These are phyloP conservation scores for Aldrovandia affinis DNA, from an alignment of 2,797 vertebrate genomes.

Conservation along the genomic window DNA sequence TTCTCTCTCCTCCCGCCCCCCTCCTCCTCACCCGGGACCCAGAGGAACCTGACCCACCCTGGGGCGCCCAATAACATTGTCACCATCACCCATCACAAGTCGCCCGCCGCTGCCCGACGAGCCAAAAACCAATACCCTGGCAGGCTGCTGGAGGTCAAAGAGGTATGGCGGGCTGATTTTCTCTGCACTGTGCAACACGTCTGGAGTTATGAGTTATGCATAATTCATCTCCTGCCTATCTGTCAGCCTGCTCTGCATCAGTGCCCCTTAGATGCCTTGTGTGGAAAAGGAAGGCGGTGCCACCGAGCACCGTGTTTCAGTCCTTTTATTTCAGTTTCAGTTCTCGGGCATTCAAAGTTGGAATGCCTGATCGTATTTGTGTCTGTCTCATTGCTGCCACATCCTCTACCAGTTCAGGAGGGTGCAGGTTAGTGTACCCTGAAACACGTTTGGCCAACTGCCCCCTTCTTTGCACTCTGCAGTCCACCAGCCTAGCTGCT, in stretches of 20 bases:
- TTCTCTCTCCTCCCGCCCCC: constrained; percentile 88
- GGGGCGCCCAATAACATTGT: constrained; percentile 71
- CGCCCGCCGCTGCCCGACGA: constrained; percentile 77
- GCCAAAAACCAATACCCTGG: constrained; percentile 70
- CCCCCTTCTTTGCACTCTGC: too few species aligned
- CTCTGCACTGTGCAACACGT: too few species aligned
- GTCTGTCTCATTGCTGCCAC: neutral
- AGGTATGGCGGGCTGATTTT: constrained; percentile 67
- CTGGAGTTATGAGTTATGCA: neutral
- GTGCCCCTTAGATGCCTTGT: neutral
- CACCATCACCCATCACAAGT: constrained; percentile 81
- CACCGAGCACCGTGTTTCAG: neutral
- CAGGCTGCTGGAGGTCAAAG: constrained; percentile 79
- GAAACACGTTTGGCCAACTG: too few species aligned
- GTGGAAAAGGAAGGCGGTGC: neutral
- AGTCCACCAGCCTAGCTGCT: too few species aligned
- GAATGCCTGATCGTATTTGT: too few species aligned
- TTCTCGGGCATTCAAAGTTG: neutral
- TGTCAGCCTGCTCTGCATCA: neutral
- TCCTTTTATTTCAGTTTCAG: neutral
- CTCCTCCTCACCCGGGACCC: constrained; percentile 81
- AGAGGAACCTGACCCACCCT: constrained; percentile 65
- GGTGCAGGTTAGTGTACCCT: too few species aligned
- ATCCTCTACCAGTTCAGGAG: too few species aligned
- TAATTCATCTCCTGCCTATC: neutral